Percentiles rank a stretch among this genome's conserved stretches.
These are phyloP conservation scores for Microhierax caerulescens DNA, from an alignment of 2,797 vertebrate species.

Conservation along the genomic window DNA sequence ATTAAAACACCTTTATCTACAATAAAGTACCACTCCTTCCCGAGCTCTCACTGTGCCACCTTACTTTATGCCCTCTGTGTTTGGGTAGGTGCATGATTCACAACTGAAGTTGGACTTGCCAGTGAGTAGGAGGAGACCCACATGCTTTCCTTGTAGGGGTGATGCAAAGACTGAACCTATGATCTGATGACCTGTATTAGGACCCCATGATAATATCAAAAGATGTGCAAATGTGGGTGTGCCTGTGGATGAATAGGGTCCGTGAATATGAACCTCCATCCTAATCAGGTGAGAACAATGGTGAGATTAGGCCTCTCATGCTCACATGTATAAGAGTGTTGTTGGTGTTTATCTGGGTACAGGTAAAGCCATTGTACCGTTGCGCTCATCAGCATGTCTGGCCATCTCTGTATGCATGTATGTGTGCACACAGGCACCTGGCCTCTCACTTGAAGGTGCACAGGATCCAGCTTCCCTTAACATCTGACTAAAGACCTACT, in stretches of 20 bases:
- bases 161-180: not conserved
- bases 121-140: not conserved
- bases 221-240: not conserved
- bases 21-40: not conserved
- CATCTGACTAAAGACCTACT: not conserved
- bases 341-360: not conserved
- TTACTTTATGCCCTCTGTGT: not conserved
- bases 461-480: not conserved
- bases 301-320: not conserved
- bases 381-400: not conserved
- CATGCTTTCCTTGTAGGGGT: not conserved
- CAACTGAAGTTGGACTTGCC: fast-evolving
- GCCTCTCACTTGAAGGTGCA: not conserved
- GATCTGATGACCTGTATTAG: not conserved
- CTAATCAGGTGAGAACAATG: not conserved
- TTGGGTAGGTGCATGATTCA: not conserved
- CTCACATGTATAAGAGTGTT: not conserved
- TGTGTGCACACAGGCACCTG: not conserved
- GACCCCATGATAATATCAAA: not conserved
- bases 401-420: not conserved
- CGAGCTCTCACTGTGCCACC: not conserved
- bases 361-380: not conserved
- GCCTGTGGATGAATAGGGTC: not conserved
- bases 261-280: not conserved
- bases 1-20: too few relatives aligned